These are phyloP conservation scores for Petrocephalus sullivani DNA, from an alignment of 2,797 vertebrate species.

Conservation along the genomic window DNA sequence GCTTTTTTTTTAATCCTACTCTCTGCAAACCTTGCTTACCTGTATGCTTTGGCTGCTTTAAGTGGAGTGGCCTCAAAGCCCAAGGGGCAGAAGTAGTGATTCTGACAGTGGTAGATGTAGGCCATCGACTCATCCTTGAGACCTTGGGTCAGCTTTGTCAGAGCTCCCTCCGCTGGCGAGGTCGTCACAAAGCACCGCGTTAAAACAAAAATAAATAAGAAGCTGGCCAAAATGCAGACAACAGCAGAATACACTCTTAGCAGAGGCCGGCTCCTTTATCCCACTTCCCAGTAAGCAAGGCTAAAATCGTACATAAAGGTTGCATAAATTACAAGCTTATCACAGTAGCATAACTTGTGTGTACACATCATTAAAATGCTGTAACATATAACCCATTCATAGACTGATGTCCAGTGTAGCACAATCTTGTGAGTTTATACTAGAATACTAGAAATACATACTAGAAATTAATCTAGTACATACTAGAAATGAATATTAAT, in stretches of 20 bases:
- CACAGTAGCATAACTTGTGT: not conserved
- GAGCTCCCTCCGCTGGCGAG: slow-evolving; percentile 79
- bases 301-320: not conserved
- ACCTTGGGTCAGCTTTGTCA: slow-evolving; percentile 85
- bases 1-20: not conserved
- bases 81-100: slow-evolving; percentile 98
- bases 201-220: not conserved
- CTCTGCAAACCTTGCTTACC: slow-evolving; percentile 57
- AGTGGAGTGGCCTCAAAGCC: slow-evolving; percentile 94
- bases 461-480: not conserved
- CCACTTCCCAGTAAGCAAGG: not conserved
- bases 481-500: not conserved
- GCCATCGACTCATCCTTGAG: slow-evolving; percentile 90
- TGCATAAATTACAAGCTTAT: not conserved
- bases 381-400: not conserved
- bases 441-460: not conserved
- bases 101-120: slow-evolving; percentile 98
- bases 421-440: not conserved
- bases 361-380: not conserved
- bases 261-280: not conserved
- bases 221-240: not conserved
- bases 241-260: not conserved
- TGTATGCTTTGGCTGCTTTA: slow-evolving; percentile 89
- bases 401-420: not conserved
- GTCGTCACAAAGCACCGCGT: not conserved